phyloP scores from a whole-genome alignment of 2,888 invertebrate species.

The Lycia hirtaria region DNA sequence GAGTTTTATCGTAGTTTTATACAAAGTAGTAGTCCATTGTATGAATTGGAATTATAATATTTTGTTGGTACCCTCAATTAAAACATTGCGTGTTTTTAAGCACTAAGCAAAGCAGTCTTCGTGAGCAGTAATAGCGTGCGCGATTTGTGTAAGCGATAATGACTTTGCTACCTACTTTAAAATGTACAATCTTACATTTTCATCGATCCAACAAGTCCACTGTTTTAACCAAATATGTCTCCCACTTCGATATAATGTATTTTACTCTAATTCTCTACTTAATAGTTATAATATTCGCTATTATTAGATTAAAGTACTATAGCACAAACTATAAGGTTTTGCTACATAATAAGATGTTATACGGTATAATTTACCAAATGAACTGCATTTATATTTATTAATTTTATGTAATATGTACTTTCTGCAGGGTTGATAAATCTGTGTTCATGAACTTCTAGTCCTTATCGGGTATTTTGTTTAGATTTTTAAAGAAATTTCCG shows the following conservation, averaged over 20 bases:
- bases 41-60: conserved; percentile 24
- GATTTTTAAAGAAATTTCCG: conserved; percentile 9
- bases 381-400: conserved; percentile 46
- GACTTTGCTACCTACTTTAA: conserved; percentile 37
- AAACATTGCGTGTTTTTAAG: conserved; percentile 41
- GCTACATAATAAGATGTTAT: conserved; percentile 13
- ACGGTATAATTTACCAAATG: conserved; percentile 18
- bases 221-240: conserved; percentile 48
- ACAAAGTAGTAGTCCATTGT: conserved; percentile 37
- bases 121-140: conserved; percentile 41
- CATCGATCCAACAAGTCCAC: conserved; percentile 43
- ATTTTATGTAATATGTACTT: conserved; percentile 48
- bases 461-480: conserved; percentile 40
- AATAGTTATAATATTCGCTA: conserved; percentile 22
- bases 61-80: conserved; percentile 35
- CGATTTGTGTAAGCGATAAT: conserved; percentile 39
- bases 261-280: conserved; percentile 44
- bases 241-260: conserved; percentile 44
- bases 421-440: conserved; percentile 65
- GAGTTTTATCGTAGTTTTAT: conserved; percentile 40
- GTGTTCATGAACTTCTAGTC: conserved; percentile 65
- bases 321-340: conserved; percentile 33
- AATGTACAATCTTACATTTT: conserved; percentile 38
- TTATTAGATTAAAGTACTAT: conserved; percentile 42
- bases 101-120: conserved; percentile 36